Conservation (phyloP, 2,888 invertebrate genomes). For the Hecatera dysodea region DNA sequence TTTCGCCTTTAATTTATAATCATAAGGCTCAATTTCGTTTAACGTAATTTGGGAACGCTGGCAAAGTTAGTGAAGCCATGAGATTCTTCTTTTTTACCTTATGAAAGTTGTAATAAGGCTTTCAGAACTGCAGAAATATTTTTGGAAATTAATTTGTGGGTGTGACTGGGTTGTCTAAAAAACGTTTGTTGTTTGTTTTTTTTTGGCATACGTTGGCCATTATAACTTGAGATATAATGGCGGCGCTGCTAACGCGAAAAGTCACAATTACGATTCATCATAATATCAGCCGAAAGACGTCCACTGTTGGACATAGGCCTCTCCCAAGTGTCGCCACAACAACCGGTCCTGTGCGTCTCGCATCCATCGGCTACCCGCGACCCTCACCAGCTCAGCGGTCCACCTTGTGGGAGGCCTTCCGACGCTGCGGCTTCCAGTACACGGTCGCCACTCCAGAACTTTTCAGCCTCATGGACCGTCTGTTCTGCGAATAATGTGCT, state of each 20-base stretch:
- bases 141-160: slow-evolving; percentile 18
- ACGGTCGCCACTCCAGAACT: no score
- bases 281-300: no score
- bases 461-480: no score
- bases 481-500: no score
- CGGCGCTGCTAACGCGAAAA: background rate
- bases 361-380: no score
- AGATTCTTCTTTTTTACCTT: slow-evolving; percentile 2
- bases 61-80: slow-evolving; percentile 27
- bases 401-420: no score
- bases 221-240: slow-evolving; percentile 10
- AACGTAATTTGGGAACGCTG: slow-evolving; percentile 3
- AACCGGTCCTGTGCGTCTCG: no score
- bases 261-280: background rate
- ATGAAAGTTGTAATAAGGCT: slow-evolving; percentile 7
- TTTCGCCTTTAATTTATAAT: slow-evolving; percentile 3
- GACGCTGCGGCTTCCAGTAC: no score
- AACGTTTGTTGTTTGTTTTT: slow-evolving; percentile 17
- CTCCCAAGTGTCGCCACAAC: no score
- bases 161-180: slow-evolving; percentile 27
- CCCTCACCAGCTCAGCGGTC: no score
- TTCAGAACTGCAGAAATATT: background rate
- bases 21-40: slow-evolving; percentile 40
- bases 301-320: no score
- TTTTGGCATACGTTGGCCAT: background rate